A percentile compares a stretch with the other conserved stretches of the same genome.
Conservation (phyloP, 2,888 invertebrate genomes). For the Apamea sordens region DNA sequence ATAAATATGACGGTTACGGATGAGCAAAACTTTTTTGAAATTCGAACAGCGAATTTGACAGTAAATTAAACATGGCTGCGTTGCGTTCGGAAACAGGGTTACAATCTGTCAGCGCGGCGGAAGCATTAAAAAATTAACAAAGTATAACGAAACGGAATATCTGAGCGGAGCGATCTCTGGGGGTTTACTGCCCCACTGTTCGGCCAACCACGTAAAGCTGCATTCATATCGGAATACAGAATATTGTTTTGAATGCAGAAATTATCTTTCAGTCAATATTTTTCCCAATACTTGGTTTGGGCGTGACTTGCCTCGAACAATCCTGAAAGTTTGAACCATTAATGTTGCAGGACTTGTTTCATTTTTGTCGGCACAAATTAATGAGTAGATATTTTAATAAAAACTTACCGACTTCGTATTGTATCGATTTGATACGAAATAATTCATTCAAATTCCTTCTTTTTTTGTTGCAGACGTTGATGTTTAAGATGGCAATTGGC, state of each 20-base stretch:
- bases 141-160: constrained; percentile 68
- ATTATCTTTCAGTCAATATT: neutral
- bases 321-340: neutral
- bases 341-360: neutral
- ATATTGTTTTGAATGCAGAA: neutral
- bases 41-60: constrained; percentile 54
- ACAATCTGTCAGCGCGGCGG: constrained; percentile 54
- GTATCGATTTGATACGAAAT: neutral
- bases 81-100: constrained; percentile 50
- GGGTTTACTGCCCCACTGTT: constrained; percentile 37
- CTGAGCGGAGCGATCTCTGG: constrained; percentile 65
- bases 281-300: neutral
- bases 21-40: constrained; percentile 32
- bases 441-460: neutral
- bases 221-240: constrained; percentile 49
- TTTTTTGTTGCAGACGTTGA: no score
- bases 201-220: constrained; percentile 40
- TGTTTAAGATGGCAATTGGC: neutral
- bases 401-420: neutral
- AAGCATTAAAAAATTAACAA: constrained; percentile 69
- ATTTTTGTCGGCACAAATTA: neutral
- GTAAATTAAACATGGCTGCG: constrained; percentile 61
- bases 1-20: constrained; percentile 28
- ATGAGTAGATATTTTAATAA: neutral
- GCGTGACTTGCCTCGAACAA: neutral